A percentile compares a stretch with the other conserved stretches of the same genome.
phyloP scores from a whole-genome alignment of 1,140 invertebrate species.

The Meteorus sp. region DNA sequence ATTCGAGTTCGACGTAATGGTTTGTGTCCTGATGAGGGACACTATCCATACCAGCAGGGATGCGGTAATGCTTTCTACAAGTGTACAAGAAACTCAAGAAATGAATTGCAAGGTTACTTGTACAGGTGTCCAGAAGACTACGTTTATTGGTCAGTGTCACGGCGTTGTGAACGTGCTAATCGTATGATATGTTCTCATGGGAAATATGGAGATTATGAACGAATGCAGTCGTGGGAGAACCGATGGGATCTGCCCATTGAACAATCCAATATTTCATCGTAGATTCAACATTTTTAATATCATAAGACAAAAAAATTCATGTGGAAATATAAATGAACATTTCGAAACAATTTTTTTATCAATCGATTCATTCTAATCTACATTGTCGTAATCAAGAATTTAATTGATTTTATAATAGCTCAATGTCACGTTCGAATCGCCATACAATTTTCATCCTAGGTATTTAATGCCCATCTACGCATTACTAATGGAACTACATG shows the following conservation, averaged over 20 bases:
- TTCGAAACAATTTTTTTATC: slow-evolving; percentile 1
- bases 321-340: no score
- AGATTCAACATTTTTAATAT: slow-evolving; percentile 30
- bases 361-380: background rate
- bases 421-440: no score
- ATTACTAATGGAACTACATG: no score
- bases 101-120: slow-evolving; percentile 68
- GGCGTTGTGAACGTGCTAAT: slow-evolving; percentile 69
- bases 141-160: slow-evolving; percentile 75
- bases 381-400: no score
- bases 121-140: slow-evolving; percentile 77
- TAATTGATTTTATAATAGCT: no score
- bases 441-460: no score
- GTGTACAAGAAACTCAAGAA: slow-evolving; percentile 62
- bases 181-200: slow-evolving; percentile 61
- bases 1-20: slow-evolving; percentile 59
- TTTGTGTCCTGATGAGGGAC: slow-evolving; percentile 71
- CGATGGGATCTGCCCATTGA: slow-evolving; percentile 50
- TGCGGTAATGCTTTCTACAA: slow-evolving; percentile 76
- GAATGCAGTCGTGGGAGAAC: slow-evolving; percentile 39
- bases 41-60: slow-evolving; percentile 67
- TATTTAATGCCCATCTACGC: no score
- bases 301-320: no score
- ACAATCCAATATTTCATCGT: slow-evolving; percentile 46
- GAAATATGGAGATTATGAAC: slow-evolving; percentile 32